Evolutionary conservation across 92 coral and sea anemone species (phyloP).

Genomic region (Zoanthus sansibaricus): DNA sequence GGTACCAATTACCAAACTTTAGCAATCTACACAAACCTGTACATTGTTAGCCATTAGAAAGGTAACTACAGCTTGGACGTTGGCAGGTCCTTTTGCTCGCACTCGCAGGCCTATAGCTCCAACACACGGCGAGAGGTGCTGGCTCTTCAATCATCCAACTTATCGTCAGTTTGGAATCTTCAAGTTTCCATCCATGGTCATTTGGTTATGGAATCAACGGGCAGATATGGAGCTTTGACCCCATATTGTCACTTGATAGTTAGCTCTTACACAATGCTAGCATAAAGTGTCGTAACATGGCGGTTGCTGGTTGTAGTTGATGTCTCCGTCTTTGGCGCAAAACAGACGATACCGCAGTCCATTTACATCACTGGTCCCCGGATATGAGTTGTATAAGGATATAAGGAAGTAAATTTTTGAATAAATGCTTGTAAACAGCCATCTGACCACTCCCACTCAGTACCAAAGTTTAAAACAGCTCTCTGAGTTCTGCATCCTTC

Average conservation of each 20-base stretch:
- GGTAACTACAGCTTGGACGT: background rate
- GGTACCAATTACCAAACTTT: too few species aligned
- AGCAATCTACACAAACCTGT: too few species aligned
- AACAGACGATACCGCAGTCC: background rate
- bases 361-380: background rate
- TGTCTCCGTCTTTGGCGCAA: background rate
- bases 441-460: too few species aligned
- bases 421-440: too few species aligned
- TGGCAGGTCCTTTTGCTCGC: background rate
- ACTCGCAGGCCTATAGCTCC: too few species aligned
- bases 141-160: background rate
- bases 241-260: background rate
- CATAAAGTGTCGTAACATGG: too few species aligned
- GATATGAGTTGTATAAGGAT: background rate
- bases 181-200: background rate
- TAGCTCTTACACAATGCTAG: background rate
- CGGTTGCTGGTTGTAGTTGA: too few species aligned
- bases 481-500: too few species aligned
- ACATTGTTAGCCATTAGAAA: too few species aligned
- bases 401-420: background rate
- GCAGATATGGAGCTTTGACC: background rate
- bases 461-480: too few species aligned
- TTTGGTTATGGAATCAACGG: background rate
- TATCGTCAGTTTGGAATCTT: background rate
- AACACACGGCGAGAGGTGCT: background rate